These are phyloP conservation scores for Cinara cedri DNA, from an alignment of 2,888 invertebrate species.

Conservation along the genomic window DNA sequence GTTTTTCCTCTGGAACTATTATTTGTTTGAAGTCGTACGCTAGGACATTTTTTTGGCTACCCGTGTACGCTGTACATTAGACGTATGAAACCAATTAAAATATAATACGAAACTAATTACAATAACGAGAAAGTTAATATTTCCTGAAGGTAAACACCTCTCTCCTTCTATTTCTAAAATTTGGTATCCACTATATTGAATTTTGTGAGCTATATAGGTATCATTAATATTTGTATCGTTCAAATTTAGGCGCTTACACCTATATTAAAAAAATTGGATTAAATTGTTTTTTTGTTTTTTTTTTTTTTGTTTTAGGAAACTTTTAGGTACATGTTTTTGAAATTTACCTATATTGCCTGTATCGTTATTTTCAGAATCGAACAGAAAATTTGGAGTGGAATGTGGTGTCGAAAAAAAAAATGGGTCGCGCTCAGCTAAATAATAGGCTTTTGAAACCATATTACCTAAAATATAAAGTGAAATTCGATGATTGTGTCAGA, in stretches of 20 bases:
- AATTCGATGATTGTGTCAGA: conserved; percentile 18
- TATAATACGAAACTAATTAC: conserved; percentile 42
- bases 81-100: too few species aligned
- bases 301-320: conserved; percentile 17
- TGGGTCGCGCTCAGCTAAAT: conserved; percentile 34
- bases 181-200: background rate
- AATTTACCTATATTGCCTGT: conserved; percentile 28
- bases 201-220: too few species aligned
- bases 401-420: conserved; percentile 35
- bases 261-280: too few species aligned
- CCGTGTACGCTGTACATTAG: too few species aligned
- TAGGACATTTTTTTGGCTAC: background rate
- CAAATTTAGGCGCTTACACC: too few species aligned
- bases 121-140: conserved; percentile 51
- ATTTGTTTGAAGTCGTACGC: too few species aligned
- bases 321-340: conserved; percentile 27
- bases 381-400: conserved; percentile 47
- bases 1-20: too few species aligned
- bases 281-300: background rate
- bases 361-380: conserved; percentile 51
- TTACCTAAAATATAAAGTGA: conserved; percentile 8
- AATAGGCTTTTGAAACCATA: conserved; percentile 40
- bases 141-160: conserved; percentile 43
- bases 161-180: conserved; percentile 30
- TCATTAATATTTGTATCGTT: too few species aligned